Evolutionary conservation across 2,888 invertebrate species (phyloP), one percentile per base, ranked within the genome.

Genomic region (Thymelicus sylvestris): DNA sequence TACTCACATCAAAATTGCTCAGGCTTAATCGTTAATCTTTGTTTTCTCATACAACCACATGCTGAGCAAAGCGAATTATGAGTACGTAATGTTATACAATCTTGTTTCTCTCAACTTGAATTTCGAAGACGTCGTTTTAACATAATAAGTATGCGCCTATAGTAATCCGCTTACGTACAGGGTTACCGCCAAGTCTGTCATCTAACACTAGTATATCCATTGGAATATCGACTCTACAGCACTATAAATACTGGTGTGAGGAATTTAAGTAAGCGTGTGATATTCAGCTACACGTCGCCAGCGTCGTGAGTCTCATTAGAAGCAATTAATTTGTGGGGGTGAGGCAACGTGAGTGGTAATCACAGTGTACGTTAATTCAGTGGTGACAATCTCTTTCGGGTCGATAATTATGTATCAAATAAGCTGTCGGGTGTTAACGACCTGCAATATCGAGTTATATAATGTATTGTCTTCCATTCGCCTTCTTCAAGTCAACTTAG

Each of bases 261-360:
- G 19, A 6, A 13, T 67, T 7, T 7, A 52, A 55, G 41, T 44
- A 15, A 60, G 6, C 6, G 62, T 57, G 68, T 57, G 15, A 74
- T 73, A 66, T 61, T 67, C 39, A 68, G 68, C 72, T 44, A 50
- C 55, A 61, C 13, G 61, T 50, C n/a, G 39, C 75, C 77, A 76
- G 79, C 78, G 80, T 81, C 82, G 81, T 78, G 80, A 85, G 85
- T 86, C 86, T 87, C 86, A 87, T 90, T 88, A 88, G 84, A 84
- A 78, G 80, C 84, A 85, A 88, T 89, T 87, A 87, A 86, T 87
- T 87, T 85, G 83, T 80, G 80, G 82, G 76, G 72, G 76, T 72
- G 78, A 78, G 73, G 75, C 72, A 77, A 73, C 73, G 67, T 57
- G 71, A 70, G 75, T 72, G 72, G 74, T 75, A 74, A 78, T 77